Percentiles rank a stretch among this genome's conserved stretches.
Conservation (phyloP, 2,113 vertebrate genomes). For the Dipodomys spectabilis region DNA sequence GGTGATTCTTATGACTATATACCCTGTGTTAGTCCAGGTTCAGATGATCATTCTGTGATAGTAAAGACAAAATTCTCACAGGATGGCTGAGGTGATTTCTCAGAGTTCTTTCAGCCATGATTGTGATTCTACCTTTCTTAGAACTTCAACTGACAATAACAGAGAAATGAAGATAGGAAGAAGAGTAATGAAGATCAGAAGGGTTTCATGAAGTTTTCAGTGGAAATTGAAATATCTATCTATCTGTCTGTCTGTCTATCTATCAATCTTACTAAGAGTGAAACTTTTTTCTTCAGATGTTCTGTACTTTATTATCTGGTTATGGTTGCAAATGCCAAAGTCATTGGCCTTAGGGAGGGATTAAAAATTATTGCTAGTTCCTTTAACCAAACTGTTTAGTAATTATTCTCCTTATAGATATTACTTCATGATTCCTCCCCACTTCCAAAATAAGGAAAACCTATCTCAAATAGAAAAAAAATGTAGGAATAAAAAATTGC, state of each 20-base stretch:
- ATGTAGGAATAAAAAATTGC: not conserved
- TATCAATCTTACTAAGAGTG: not conserved
- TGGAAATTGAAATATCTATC: not conserved
- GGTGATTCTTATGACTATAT: no score
- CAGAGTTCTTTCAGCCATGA: not conserved
- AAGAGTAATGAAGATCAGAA: not conserved
- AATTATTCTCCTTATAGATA: not conserved
- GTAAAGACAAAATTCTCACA: no score
- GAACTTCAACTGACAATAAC: not conserved
- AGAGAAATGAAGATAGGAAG: slow-evolving; percentile 3
- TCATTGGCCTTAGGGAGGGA: not conserved
- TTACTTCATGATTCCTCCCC: not conserved
- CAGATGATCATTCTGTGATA: no score
- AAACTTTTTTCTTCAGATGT: not conserved
- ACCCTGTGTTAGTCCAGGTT: no score
- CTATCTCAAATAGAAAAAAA: not conserved
- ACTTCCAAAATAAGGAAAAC: not conserved
- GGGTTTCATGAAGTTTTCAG: slow-evolving; percentile 36
- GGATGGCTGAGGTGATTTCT: not conserved
- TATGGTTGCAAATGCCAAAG: not conserved
- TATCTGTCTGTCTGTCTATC: not conserved
- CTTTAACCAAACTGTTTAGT: not conserved
- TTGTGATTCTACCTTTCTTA: not conserved
- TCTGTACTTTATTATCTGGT: not conserved
- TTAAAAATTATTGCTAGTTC: not conserved